Percentiles rank a stretch among this genome's conserved stretches.
Conservation (phyloP, 2,888 invertebrate species). For the Xanthorhoe spadicearia region DNA sequence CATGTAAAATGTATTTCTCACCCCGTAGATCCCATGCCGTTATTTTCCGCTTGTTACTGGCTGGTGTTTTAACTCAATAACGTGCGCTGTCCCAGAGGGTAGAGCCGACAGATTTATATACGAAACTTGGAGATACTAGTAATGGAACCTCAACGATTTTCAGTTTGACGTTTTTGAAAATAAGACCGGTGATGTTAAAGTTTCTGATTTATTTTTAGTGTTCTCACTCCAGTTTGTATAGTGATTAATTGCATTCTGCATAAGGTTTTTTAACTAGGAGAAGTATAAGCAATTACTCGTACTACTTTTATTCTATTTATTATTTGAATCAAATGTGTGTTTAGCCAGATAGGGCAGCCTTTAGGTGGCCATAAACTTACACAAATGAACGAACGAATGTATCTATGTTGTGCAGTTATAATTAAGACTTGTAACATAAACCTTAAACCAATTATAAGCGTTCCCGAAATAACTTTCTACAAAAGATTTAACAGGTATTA, state of each 20-base stretch:
- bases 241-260: background rate
- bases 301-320: too few relatives aligned
- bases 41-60: constrained; percentile 34
- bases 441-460: constrained; percentile 22
- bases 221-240: background rate
- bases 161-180: constrained; percentile 11
- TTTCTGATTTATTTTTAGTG: background rate
- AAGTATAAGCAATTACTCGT: too few relatives aligned
- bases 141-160: constrained; percentile 4
- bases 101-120: constrained; percentile 36
- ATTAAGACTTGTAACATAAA: constrained; percentile 11
- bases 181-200: background rate
- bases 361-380: background rate
- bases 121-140: constrained; percentile 23
- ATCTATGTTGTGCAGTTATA: background rate
- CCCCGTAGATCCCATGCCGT: constrained; percentile 23
- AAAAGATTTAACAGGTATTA: constrained; percentile 35
- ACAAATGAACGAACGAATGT: background rate
- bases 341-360: background rate
- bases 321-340: too few relatives aligned
- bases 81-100: constrained; percentile 29
- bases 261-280: background rate
- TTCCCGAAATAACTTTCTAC: constrained; percentile 26
- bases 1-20: constrained; percentile 27
- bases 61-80: constrained; percentile 34